phyloP scores from a whole-genome alignment of 2,113 vertebrate genomes.

The Mionectes macconnelli region DNA sequence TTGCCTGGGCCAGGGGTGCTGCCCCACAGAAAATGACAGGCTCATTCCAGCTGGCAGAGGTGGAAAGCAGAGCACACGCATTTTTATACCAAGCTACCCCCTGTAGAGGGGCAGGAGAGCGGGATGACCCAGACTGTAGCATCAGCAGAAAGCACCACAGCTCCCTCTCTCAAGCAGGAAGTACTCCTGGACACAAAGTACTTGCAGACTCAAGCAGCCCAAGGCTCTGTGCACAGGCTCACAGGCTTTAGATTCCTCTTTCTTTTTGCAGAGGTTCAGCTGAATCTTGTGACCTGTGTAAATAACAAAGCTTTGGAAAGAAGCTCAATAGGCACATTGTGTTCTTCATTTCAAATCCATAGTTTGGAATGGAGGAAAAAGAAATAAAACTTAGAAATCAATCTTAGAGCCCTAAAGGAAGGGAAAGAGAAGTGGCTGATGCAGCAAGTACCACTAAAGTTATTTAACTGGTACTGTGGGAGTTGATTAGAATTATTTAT shows the following conservation, averaged over 20 bases:
- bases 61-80: background rate
- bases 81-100: background rate
- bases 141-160: background rate
- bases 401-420: background rate
- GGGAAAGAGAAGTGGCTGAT: background rate
- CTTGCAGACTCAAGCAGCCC: background rate
- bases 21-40: accelerated
- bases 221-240: background rate
- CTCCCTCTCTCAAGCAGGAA: background rate
- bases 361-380: background rate
- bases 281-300: background rate
- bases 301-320: background rate
- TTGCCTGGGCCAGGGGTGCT: background rate
- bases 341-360: background rate
- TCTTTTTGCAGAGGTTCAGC: background rate
- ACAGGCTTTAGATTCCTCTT: background rate
- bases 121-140: accelerated
- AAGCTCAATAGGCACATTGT: background rate
- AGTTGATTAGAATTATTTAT: background rate
- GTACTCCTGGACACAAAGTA: background rate
- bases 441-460: background rate
- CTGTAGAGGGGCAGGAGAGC: background rate
- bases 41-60: background rate
- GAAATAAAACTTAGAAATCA: background rate
- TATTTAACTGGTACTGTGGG: background rate